Percentiles rank a stretch among this genome's conserved stretches.
phyloP scores from a whole-genome alignment of 2,888 invertebrate genomes.

The Chrysodeixis includens region DNA sequence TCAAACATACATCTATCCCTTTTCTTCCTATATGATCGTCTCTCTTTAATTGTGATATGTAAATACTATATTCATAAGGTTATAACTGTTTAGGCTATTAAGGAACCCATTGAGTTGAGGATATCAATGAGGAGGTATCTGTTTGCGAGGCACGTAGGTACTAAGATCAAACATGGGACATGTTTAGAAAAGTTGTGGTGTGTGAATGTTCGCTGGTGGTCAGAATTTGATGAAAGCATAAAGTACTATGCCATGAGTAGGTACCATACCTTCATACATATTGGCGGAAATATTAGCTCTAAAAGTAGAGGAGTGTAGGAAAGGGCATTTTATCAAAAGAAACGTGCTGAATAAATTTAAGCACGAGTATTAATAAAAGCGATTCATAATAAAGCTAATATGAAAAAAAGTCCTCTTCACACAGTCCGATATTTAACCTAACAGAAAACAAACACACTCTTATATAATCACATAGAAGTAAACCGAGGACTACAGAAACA shows the following conservation, averaged over 20 bases:
- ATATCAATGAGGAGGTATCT: slow-evolving; percentile 44
- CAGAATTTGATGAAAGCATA: slow-evolving; percentile 14
- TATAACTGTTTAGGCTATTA: slow-evolving; percentile 43
- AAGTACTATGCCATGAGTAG: too few relatives aligned
- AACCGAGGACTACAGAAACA: slow-evolving; percentile 27
- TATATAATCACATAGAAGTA: slow-evolving; percentile 16
- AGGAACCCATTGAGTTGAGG: slow-evolving; percentile 44
- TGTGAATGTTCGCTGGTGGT: slow-evolving; percentile 15
- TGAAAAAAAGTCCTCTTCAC: too few relatives aligned
- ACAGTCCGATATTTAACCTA: not conserved
- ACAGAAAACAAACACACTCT: not conserved
- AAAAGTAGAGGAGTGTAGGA: too few relatives aligned
- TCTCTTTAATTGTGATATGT: slow-evolving; percentile 32
- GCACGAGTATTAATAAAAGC: too few relatives aligned
- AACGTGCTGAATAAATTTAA: too few relatives aligned
- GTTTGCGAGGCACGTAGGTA: slow-evolving; percentile 49
- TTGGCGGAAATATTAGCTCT: too few relatives aligned
- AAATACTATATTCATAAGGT: slow-evolving; percentile 38
- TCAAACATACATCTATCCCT: slow-evolving; percentile 52
- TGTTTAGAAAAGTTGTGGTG: slow-evolving; percentile 30
- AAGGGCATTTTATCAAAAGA: too few relatives aligned
- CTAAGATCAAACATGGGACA: slow-evolving; percentile 32
- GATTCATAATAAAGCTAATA: too few relatives aligned
- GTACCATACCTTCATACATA: too few relatives aligned
- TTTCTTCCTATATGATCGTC: slow-evolving; percentile 42